Evolutionary conservation across 2,888 invertebrate species (phyloP).

Genomic region (Brenthis daphne): DNA sequence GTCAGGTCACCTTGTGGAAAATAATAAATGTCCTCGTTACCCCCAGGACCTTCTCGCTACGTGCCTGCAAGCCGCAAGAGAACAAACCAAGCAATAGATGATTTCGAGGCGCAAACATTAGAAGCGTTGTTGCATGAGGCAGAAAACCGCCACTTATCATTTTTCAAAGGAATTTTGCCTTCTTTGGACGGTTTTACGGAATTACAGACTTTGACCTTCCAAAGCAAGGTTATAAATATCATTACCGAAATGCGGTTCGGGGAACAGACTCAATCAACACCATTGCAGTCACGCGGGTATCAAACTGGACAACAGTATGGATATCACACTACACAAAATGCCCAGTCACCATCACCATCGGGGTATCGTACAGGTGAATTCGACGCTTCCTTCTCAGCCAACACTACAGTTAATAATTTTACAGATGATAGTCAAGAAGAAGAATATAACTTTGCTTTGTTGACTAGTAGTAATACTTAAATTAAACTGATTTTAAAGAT

Average conservation of each 20-base stretch:
- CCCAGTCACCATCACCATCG: constrained; percentile 40
- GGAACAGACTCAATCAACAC: constrained; percentile 38
- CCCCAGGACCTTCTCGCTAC: constrained; percentile 38
- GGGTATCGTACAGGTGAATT: constrained; percentile 41
- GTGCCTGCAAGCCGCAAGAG: constrained; percentile 38
- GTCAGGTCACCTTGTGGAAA: too few species aligned
- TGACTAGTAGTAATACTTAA: constrained; percentile 39
- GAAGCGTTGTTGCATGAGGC: constrained; percentile 41
- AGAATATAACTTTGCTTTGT: constrained; percentile 39
- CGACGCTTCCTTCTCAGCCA: constrained; percentile 28
- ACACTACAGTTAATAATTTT: not conserved
- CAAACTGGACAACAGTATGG: constrained; percentile 40
- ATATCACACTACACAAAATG: constrained; percentile 36
- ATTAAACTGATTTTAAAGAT: constrained; percentile 37
- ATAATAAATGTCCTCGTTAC: constrained; percentile 35
- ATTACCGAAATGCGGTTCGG: constrained; percentile 40
- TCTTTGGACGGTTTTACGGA: constrained; percentile 43
- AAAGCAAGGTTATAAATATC: constrained; percentile 35
- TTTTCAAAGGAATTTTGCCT: constrained; percentile 46
- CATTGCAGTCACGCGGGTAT: constrained; percentile 41
- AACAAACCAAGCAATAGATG: constrained; percentile 40
- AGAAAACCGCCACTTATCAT: constrained; percentile 45
- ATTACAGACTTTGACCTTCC: constrained; percentile 42
- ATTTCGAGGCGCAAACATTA: constrained; percentile 42
- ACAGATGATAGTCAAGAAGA: constrained; percentile 1